These are phyloP conservation scores for Taeniopygia guttata DNA, from an alignment of 2,797 vertebrate species.

Conservation along the genomic window DNA sequence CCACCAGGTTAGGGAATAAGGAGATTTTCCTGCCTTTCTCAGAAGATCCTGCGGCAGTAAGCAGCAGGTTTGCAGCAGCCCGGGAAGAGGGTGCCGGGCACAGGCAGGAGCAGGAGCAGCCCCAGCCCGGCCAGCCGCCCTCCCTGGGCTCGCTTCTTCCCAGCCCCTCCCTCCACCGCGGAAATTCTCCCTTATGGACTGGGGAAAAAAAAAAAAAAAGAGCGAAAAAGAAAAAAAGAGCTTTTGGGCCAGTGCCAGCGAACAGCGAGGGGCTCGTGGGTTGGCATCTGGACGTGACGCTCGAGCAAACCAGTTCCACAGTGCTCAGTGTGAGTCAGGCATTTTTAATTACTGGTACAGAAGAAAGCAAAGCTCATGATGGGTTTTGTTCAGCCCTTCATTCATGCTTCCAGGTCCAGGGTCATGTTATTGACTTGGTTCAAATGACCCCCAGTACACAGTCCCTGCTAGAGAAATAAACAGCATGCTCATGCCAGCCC, in stretches of 20 bases:
- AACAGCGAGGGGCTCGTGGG: background rate
- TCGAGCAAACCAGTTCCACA: background rate
- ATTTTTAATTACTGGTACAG: background rate
- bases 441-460: background rate
- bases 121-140: accelerated
- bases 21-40: background rate
- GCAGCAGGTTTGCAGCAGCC: background rate
- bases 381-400: conserved; percentile 13
- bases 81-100: too few species aligned
- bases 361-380: background rate
- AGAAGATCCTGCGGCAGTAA: accelerated
- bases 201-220: background rate
- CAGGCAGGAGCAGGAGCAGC: background rate
- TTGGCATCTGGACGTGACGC: background rate
- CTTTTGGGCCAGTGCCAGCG: background rate
- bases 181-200: background rate
- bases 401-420: background rate
- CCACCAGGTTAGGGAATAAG: background rate
- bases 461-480: background rate
- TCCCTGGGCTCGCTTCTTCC: background rate
- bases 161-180: background rate
- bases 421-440: background rate
- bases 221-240: too few species aligned
- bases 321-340: background rate
- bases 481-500: accelerated